Conservation (phyloP, 2,888 invertebrate species). For the Drosophila subquinaria region DNA sequence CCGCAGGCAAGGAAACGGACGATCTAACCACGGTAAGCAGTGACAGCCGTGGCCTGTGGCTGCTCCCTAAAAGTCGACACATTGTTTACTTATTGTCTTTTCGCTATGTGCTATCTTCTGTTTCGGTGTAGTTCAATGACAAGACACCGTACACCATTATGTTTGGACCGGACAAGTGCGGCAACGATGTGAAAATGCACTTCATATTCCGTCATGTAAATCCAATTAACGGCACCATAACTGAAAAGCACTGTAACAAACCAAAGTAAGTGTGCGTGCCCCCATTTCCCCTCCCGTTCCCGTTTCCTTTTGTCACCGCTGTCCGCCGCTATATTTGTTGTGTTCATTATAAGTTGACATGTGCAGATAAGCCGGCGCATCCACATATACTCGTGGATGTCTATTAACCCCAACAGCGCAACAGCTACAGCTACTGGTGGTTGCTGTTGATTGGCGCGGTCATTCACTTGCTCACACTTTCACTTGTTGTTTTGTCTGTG, state of each 20-base stretch:
- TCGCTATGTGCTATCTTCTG: slow-evolving; percentile 11
- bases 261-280: slow-evolving; percentile 88
- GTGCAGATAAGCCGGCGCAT: slow-evolving; percentile 49
- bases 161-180: slow-evolving; percentile 99
- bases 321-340: slow-evolving; percentile 18
- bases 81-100: slow-evolving; percentile 17
- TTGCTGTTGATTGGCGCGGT: slow-evolving; percentile 34
- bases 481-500: neutral
- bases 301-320: neutral
- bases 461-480: slow-evolving; percentile 29
- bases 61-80: slow-evolving; percentile 1
- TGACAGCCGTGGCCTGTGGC: slow-evolving; percentile 13
- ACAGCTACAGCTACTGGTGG: slow-evolving; percentile 42
- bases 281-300: slow-evolving; percentile 1
- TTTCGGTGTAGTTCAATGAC: slow-evolving; percentile 90
- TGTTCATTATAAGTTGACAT: slow-evolving; percentile 29
- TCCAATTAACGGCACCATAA: slow-evolving; percentile 94
- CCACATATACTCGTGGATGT: slow-evolving; percentile 16
- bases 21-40: slow-evolving; percentile 88
- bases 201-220: slow-evolving; percentile 98
- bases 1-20: slow-evolving; percentile 89
- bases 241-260: slow-evolving; percentile 98
- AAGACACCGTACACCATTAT: slow-evolving; percentile 99
- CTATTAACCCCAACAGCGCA: slow-evolving; percentile 50
- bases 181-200: slow-evolving; percentile 96